Evolutionary conservation across 2,113 vertebrate genomes (phyloP).

Genomic region (Pheucticus melanocephalus): DNA sequence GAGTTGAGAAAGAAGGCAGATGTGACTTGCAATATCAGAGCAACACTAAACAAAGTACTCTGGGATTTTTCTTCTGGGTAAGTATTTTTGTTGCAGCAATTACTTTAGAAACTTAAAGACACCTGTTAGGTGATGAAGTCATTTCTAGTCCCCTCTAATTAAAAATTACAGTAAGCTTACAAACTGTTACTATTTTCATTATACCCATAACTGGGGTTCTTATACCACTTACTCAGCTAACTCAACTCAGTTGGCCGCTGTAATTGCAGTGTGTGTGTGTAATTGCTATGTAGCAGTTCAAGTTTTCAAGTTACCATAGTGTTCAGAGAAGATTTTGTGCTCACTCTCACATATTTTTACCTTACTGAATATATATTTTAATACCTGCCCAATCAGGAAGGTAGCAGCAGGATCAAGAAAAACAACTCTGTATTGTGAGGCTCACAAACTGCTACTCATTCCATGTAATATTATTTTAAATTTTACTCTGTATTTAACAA

Average conservation of each 20-base stretch:
- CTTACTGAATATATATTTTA: background rate
- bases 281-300: background rate
- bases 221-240: background rate
- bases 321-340: background rate
- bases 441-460: background rate
- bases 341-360: background rate
- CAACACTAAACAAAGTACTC: background rate
- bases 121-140: background rate
- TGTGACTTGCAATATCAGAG: background rate
- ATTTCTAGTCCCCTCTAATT: background rate
- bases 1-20: background rate
- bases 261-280: background rate
- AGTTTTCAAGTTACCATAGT: background rate
- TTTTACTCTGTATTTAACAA: background rate
- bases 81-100: background rate
- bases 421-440: background rate
- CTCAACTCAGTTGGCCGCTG: background rate
- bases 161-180: background rate
- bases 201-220: background rate
- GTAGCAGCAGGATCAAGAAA: background rate
- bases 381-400: background rate
- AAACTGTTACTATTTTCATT: background rate
- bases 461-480: background rate
- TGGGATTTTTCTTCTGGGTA: background rate
- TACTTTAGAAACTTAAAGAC: background rate